A percentile compares a stretch with the other conserved stretches of the same genome.
Evolutionary conservation across 2,113 vertebrate species (phyloP).

Genomic region (Prolemur simus): DNA sequence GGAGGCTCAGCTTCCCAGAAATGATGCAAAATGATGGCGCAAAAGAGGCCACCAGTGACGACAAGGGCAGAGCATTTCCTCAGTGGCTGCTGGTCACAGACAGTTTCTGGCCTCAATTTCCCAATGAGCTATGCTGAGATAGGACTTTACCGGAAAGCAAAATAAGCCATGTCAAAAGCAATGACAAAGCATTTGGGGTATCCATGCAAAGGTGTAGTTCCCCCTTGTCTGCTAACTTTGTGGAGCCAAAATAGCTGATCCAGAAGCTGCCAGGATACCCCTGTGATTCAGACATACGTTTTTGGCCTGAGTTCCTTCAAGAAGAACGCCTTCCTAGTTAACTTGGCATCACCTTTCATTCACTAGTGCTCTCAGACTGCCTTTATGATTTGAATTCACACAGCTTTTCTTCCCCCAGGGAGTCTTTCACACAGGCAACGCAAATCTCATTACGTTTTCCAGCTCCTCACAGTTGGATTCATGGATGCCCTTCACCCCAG

Average conservation of each 20-base stretch:
- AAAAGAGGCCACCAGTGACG: slow-evolving; percentile 52
- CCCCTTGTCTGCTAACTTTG: neutral
- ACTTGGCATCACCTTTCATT: neutral
- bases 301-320: neutral
- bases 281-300: neutral
- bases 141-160: slow-evolving; percentile 42
- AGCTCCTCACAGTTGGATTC: neutral
- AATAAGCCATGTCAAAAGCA: slow-evolving; percentile 21
- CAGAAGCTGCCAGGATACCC: neutral
- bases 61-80: slow-evolving; percentile 63
- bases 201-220: neutral
- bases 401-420: neutral
- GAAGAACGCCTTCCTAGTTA: neutral
- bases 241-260: neutral
- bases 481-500: neutral
- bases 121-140: slow-evolving; percentile 41
- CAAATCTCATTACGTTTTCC: neutral
- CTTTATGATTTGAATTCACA: neutral
- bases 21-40: slow-evolving; percentile 60
- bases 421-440: neutral
- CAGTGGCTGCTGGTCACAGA: neutral
- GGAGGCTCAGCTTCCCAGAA: slow-evolving; percentile 61
- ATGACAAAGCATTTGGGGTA: slow-evolving; percentile 26
- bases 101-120: slow-evolving; percentile 57
- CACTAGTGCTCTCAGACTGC: neutral